Conservation (phyloP, 2,113 vertebrate species). For the Panthera leo region DNA sequence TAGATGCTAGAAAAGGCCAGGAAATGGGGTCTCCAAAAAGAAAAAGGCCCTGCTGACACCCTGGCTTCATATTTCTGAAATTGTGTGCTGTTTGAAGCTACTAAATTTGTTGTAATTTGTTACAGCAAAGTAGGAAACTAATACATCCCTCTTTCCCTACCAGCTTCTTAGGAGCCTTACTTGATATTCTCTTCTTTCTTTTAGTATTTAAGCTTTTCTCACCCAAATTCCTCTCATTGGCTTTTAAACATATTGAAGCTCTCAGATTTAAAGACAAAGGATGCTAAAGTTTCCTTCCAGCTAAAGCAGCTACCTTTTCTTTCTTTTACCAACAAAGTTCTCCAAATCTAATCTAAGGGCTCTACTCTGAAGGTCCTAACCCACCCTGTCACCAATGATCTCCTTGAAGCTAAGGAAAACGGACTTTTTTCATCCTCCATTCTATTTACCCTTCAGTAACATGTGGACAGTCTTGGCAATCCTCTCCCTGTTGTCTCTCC, state of each 20-base stretch:
- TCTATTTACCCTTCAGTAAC: background rate
- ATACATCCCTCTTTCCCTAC: background rate
- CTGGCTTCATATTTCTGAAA: background rate
- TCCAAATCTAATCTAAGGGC: background rate
- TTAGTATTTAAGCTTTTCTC: background rate
- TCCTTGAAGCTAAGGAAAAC: background rate
- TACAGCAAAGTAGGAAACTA: background rate
- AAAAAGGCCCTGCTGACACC: background rate
- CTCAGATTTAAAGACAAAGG: background rate
- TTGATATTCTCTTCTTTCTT: background rate
- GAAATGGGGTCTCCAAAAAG: background rate
- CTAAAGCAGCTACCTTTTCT: background rate
- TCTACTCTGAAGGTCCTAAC: background rate
- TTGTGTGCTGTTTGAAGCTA: background rate
- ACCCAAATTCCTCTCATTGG: background rate
- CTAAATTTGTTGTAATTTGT: background rate
- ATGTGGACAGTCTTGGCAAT: background rate
- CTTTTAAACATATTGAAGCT: background rate
- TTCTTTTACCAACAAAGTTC: background rate
- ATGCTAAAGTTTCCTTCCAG: background rate
- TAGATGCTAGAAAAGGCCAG: background rate
- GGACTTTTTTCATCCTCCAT: background rate
- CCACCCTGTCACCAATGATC: background rate
- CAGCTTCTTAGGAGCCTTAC: background rate
- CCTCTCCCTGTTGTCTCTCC: background rate